These are phyloP conservation scores for Chrysina gloriosa DNA, from an alignment of 2,888 invertebrate genomes.

Conservation along the genomic window DNA sequence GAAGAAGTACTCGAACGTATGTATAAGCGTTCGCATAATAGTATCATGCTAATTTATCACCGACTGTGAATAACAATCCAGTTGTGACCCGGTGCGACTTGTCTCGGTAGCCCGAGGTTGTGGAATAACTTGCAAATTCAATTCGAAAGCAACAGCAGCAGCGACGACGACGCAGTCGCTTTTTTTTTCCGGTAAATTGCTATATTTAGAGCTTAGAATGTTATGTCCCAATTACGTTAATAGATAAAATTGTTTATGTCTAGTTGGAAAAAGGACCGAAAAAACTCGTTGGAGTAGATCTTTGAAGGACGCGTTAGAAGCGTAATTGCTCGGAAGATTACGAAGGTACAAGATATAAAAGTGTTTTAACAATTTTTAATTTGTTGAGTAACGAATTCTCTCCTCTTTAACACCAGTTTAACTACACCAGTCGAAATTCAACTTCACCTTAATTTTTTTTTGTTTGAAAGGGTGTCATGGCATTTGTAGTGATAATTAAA, in stretches of 20 bases:
- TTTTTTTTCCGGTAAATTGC: too few relatives aligned
- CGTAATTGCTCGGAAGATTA: too few relatives aligned
- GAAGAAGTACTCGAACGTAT: slow-evolving; percentile 1
- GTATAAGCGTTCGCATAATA: background rate
- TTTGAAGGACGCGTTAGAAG: too few relatives aligned
- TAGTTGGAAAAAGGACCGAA: background rate
- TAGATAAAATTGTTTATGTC: background rate
- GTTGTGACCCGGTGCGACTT: slow-evolving; percentile 2
- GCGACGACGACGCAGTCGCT: background rate
- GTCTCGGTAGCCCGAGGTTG: slow-evolving; percentile 11
- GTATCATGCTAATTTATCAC: slow-evolving; percentile 17
- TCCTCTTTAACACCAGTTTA: too few relatives aligned
- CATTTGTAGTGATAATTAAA: too few relatives aligned
- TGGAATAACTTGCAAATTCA: slow-evolving; percentile 8
- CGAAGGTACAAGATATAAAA: too few relatives aligned
- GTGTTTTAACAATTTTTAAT: too few relatives aligned
- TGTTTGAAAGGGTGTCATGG: too few relatives aligned
- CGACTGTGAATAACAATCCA: slow-evolving; percentile 5
- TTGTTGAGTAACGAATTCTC: too few relatives aligned
- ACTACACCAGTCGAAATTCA: too few relatives aligned
- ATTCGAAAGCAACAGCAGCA: background rate
- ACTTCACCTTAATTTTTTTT: too few relatives aligned
- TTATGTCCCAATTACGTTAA: background rate
- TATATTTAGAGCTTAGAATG: background rate
- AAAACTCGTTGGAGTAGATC: background rate